phyloP scores from a whole-genome alignment of 1,140 invertebrate species.

The Papilio machaon region DNA sequence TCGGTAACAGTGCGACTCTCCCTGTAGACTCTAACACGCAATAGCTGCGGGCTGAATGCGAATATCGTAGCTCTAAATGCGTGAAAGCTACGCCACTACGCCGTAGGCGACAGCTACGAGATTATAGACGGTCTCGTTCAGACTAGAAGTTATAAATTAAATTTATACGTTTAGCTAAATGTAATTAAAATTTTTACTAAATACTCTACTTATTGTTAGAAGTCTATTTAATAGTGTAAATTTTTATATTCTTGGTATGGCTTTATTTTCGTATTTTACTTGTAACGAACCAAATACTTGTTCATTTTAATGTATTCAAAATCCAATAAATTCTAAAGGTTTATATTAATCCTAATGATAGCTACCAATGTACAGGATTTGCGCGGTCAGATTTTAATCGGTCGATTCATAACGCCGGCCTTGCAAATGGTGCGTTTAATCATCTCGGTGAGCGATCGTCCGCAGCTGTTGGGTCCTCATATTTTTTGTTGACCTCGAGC shows the following conservation, averaged over 20 bases:
- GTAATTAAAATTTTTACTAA: too few species aligned
- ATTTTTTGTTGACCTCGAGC: slow-evolving; percentile 50
- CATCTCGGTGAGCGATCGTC: slow-evolving; percentile 51
- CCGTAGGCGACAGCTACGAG: slow-evolving; percentile 63
- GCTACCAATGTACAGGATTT: slow-evolving; percentile 9
- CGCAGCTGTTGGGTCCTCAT: slow-evolving; percentile 44
- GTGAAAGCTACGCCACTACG: slow-evolving; percentile 59
- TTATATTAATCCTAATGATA: neutral
- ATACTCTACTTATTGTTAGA: neutral
- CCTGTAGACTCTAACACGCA: slow-evolving; percentile 37
- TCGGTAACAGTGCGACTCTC: slow-evolving; percentile 30
- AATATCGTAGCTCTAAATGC: slow-evolving; percentile 48
- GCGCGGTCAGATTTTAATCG: slow-evolving; percentile 37
- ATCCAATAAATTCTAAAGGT: neutral
- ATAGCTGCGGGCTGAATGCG: slow-evolving; percentile 45
- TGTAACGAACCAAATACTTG: neutral
- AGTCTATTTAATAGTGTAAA: neutral
- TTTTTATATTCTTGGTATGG: neutral
- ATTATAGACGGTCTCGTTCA: slow-evolving; percentile 43
- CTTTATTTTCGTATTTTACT: too few species aligned
- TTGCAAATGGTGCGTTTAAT: slow-evolving; percentile 58
- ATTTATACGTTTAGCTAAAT: neutral
- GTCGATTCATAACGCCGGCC: slow-evolving; percentile 44
- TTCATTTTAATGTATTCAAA: neutral
- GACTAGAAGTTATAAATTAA: slow-evolving; percentile 33